Percentiles rank a stretch among this genome's conserved stretches.
phyloP scores from a whole-genome alignment of 2,797 vertebrate genomes.

The Rhodeus uyekii region DNA sequence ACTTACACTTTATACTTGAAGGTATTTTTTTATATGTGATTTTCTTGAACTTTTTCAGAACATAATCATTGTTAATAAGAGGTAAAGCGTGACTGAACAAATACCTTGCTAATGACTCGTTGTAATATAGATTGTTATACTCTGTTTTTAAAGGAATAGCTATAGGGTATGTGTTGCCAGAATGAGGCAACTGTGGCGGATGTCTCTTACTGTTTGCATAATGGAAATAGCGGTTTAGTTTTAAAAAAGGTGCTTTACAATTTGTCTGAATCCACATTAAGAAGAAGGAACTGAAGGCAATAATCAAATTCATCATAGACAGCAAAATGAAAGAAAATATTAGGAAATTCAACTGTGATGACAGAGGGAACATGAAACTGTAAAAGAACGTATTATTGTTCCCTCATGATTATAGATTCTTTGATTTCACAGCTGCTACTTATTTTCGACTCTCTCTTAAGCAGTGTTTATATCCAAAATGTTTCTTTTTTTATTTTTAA shows the following conservation, averaged over 20 bases:
- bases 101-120: not conserved
- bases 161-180: not conserved
- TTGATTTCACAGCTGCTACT: slow-evolving; percentile 2
- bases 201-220: not conserved
- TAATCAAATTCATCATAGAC: not conserved
- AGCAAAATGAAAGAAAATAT: not conserved
- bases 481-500: not conserved
- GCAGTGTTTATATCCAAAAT: not conserved
- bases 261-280: not conserved
- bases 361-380: not conserved
- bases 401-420: not conserved
- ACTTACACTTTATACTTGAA: not conserved
- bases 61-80: not conserved
- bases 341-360: not conserved
- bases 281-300: not conserved
- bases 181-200: not conserved
- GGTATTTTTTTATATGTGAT: not conserved
- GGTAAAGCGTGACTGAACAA: not conserved
- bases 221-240: slow-evolving; percentile 20
- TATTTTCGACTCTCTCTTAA: not conserved
- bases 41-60: not conserved
- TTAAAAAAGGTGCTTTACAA: not conserved
- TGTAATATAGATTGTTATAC: not conserved
- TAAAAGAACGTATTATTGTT: not conserved
- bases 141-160: not conserved